Conservation (phyloP, 2,888 invertebrate genomes). For the Sphinx pinastri region DNA sequence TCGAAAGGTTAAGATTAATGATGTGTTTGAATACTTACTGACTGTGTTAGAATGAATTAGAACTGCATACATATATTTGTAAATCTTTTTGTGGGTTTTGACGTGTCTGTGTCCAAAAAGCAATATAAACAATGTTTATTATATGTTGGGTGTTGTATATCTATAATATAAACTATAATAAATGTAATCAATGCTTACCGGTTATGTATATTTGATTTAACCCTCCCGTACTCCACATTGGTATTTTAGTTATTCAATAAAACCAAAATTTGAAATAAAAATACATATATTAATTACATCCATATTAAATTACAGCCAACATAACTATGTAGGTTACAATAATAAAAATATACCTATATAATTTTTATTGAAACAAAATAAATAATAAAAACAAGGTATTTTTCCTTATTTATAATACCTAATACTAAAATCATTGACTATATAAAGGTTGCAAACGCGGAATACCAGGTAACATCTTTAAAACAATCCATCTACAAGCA, state of each 20-base stretch:
- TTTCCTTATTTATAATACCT: constrained; percentile 76
- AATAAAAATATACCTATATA: constrained; percentile 84
- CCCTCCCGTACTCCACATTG: not conserved
- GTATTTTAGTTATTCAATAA: constrained; percentile 44
- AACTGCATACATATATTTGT: not conserved
- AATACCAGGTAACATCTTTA: constrained; percentile 78
- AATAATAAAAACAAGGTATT: constrained; percentile 83
- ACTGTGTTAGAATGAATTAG: constrained; percentile 8
- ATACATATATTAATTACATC: constrained; percentile 85
- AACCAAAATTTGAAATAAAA: constrained; percentile 79
- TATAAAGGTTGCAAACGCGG: constrained; percentile 71
- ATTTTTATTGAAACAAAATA: constrained; percentile 82
- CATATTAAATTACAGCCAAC: constrained; percentile 84
- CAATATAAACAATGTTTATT: constrained; percentile 27
- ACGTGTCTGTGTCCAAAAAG: constrained; percentile 1
- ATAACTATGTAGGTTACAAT: constrained; percentile 83
- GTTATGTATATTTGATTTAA: not conserved
- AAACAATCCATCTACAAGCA: constrained; percentile 80
- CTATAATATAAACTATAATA: constrained; percentile 27
- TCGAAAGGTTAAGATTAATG: not conserved
- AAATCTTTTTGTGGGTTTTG: not conserved
- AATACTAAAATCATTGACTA: constrained; percentile 81
- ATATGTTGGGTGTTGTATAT: constrained; percentile 41
- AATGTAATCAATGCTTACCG: constrained; percentile 36
- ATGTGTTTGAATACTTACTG: not conserved